These are phyloP conservation scores for Struthio camelus DNA, from an alignment of 2,113 vertebrate species.

Conservation along the genomic window DNA sequence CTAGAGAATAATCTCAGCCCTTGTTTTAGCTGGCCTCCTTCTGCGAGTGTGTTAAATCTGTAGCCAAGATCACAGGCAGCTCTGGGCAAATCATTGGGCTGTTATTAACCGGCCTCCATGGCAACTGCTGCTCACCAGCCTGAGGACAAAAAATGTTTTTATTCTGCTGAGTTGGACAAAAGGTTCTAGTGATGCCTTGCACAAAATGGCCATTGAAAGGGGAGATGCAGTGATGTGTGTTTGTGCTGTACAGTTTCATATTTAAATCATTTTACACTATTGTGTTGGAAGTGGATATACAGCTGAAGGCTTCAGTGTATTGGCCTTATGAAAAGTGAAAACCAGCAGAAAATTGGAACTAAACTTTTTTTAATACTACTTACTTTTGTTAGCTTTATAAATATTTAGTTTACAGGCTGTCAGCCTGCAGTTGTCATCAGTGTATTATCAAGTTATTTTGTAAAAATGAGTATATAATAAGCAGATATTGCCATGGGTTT, in stretches of 20 bases:
- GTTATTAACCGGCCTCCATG: conserved; percentile 87
- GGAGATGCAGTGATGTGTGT: conserved; percentile 66
- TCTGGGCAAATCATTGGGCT: conserved; percentile 84
- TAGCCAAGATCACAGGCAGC: conserved; percentile 81
- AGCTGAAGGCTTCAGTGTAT: background rate
- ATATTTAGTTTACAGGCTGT: background rate
- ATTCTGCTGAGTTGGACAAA: conserved; percentile 87
- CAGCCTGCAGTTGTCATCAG: background rate
- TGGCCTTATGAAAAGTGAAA: background rate
- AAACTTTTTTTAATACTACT: background rate
- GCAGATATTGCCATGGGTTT: background rate
- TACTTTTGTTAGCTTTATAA: background rate
- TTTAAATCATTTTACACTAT: conserved; percentile 53
- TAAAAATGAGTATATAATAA: background rate
- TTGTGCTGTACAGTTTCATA: conserved; percentile 63
- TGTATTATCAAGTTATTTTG: background rate
- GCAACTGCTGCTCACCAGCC: conserved; percentile 83
- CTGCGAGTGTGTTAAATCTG: conserved; percentile 79
- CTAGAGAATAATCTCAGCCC: conserved; percentile 76
- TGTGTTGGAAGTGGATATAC: conserved; percentile 3
- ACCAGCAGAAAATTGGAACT: background rate
- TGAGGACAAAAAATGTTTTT: conserved; percentile 87
- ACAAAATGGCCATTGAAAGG: conserved; percentile 81
- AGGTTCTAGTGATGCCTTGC: conserved; percentile 80
- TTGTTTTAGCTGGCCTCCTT: conserved; percentile 74